These are phyloP conservation scores for Trichomalopsis sarcophagae DNA, from an alignment of 1,140 invertebrate genomes.

Conservation along the genomic window DNA sequence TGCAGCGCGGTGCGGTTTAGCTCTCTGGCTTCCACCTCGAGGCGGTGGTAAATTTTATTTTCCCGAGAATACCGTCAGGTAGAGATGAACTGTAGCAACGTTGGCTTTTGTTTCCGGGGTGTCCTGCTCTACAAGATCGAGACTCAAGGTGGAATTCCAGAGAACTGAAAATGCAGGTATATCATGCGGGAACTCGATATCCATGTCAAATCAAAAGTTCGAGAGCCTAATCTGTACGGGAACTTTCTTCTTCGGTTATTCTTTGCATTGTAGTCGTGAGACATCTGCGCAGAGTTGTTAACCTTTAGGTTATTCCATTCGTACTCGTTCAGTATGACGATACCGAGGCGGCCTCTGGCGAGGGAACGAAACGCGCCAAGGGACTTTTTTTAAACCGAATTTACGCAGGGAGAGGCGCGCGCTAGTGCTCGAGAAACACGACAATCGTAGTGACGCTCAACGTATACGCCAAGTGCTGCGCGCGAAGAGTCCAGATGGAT, in stretches of 20 bases:
- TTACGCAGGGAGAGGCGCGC: no score
- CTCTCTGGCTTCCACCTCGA: no score
- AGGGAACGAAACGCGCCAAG: no score
- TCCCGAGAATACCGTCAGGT: background rate
- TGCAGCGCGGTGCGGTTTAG: background rate
- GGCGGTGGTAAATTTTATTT: no score
- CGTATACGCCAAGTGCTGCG: no score
- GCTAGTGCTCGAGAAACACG: background rate
- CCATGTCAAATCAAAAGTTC: background rate
- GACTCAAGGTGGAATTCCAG: no score
- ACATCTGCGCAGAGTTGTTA: background rate
- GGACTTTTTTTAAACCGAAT: background rate
- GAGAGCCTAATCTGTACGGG: background rate
- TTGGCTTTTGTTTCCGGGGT: background rate
- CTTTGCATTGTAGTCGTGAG: no score
- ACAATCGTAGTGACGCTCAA: background rate
- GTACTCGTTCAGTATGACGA: no score
- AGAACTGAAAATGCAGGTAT: no score
- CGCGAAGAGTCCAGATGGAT: slow-evolving; percentile 4
- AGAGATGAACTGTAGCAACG: background rate
- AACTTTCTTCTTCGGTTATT: no score
- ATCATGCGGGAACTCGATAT: background rate
- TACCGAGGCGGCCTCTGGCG: no score
- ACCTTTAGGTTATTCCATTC: background rate
- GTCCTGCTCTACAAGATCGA: background rate